A percentile compares a stretch with the other conserved stretches of the same genome.
phyloP scores from a whole-genome alignment of 2,888 invertebrate genomes.

The Taphrorychus bicolor region DNA sequence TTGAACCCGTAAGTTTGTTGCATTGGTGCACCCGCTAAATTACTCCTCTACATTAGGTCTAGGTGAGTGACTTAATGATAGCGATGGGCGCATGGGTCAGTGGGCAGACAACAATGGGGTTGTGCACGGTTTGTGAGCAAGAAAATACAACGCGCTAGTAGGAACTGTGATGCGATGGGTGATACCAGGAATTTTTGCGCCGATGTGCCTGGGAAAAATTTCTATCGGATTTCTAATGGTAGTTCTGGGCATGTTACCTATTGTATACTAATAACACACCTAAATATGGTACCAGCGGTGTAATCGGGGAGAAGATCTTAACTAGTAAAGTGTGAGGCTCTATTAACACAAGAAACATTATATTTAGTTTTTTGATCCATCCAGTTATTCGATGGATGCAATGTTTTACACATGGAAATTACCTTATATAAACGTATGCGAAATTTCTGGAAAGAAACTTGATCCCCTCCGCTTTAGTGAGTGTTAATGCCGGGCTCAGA shows the following conservation, averaged over 20 bases:
- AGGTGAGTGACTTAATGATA: slow-evolving; percentile 39
- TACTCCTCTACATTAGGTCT: slow-evolving; percentile 38
- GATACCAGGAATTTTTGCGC: slow-evolving; percentile 37
- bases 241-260: neutral
- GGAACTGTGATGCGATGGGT: slow-evolving; percentile 24
- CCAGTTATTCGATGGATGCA: too few relatives aligned
- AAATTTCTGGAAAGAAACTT: neutral
- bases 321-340: neutral
- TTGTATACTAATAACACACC: neutral
- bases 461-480: neutral
- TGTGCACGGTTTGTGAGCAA: slow-evolving; percentile 40
- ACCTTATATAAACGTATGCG: too few relatives aligned
- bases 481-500: neutral
- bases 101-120: slow-evolving; percentile 54
- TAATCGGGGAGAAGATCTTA: neutral
- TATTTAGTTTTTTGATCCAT: too few relatives aligned
- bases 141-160: slow-evolving; percentile 32
- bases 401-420: too few relatives aligned
- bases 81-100: slow-evolving; percentile 47
- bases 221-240: neutral
- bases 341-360: too few relatives aligned
- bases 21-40: slow-evolving; percentile 20
- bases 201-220: neutral
- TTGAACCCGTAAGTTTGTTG: slow-evolving; percentile 27
- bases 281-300: neutral